Evolutionary conservation across 2,113 vertebrate genomes (phyloP), one percentile per base, ranked within the genome.

Genomic region (Hyla sarda): DNA sequence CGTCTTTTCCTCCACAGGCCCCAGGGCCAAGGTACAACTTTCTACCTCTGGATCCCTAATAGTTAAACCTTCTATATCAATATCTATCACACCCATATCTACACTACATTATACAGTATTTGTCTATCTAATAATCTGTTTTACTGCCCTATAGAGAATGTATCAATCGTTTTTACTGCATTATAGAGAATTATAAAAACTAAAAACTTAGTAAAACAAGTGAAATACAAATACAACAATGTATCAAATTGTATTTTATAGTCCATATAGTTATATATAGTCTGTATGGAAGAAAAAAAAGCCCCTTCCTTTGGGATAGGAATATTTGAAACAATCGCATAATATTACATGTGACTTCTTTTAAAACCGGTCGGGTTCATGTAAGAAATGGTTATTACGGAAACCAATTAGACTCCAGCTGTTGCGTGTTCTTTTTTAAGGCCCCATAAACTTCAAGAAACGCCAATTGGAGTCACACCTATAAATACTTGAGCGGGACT

Each of bases 401-500:
- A 72, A 83, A 56, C 62, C 30, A 52, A 71, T 83, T 83, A 71
- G 19, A 25, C 30, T 11, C 12, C 82, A 83, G 69, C 82, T 83
- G 69, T 74, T n/a, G 28, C 32, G 3, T 10, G 34, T 60, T 74
- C n/a, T 25, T 79, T 56, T 79, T 79, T 79, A 37, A 34, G n/a
- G n/a, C 48, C 17, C 50, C 41, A 37, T 37, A 58, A 58, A 79
- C 2, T 58, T 34, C 6, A 28, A 72, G 30, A 73, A 19, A 72
- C 28, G 50, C 34, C 71, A 23, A 45, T 74, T 25, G 67, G 48
- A 73, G 82, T 52, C 82, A n/a, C 82, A 54, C 82, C 82, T 74
- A 25, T 62, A 74, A 83, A 83, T 47, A 60, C 23, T 58, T 21
- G 50, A 30, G 34, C n/a, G 2, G 9, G 67, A 73, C 52, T 54